Evolutionary conservation across 2,888 invertebrate species (phyloP), one percentile per base, ranked within the genome.

Genomic region (Perizoma flavofasciatum): DNA sequence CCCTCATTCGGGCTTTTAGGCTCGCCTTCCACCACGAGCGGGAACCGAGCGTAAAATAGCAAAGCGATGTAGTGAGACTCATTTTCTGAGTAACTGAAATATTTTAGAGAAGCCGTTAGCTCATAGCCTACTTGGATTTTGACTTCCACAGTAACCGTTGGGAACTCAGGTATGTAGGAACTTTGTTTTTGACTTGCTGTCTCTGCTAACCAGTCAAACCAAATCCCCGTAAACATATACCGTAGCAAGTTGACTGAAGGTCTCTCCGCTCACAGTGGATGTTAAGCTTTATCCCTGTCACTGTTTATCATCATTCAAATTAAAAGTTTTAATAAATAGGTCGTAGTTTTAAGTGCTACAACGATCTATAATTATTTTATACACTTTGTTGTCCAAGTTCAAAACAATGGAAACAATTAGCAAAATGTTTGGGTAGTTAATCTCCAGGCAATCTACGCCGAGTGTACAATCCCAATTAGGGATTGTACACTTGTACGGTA

Each of bases 301-400:
- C 64, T 70, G 68, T 70, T 70, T 71, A 69, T 74, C 67, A 71
- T 73, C 67, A 71, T 63, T 70, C 65, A 70, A 77, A 75, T 75
- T 72, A 74, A 78, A 75, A 69, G 66, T 72, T 71, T 54, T 58
- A 58, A 52, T 59, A 66, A 65, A 65, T 64, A 57, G 61, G 55
- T 65, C 58, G 67, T 74, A 70, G 73, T 71, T 72, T 71, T 73
- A 68, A 73, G 64, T 58, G 63, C 54, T 63, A 69, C 72, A 65
- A 37, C 64, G 61, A 55, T 61, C 56, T 50, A 9, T 54, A 54
- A 54, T 54, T 52, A 61, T 44, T 34, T 50, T 71, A 71, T 69
- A 73, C 61, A 72, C 67, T 73, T 74, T 71, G 70, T 74, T 75
- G 72, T 71, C 71, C 68, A 59, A 70, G 63, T 68, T 66, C 63